A percentile compares a stretch with the other conserved stretches of the same genome.
Conservation (phyloP, 2,888 invertebrate genomes). For the Drosophila aldrichi region DNA sequence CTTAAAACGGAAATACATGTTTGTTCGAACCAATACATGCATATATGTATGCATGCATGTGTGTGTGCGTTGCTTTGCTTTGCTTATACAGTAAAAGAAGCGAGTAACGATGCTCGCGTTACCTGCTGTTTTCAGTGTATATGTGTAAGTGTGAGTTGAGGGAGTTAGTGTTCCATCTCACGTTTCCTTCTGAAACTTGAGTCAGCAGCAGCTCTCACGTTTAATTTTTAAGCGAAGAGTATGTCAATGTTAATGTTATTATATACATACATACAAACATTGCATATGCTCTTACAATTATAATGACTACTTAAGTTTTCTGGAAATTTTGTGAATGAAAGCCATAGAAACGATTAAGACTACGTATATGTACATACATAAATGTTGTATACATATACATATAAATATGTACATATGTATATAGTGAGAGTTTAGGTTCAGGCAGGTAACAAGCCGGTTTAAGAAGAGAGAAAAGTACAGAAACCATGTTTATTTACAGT, state of each 20-base stretch:
- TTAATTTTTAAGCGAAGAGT: constrained; percentile 9
- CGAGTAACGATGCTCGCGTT: constrained; percentile 37
- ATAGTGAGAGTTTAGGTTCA: not conserved
- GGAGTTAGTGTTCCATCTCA: constrained; percentile 21
- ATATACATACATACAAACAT: constrained; percentile 1
- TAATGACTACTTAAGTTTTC: constrained; percentile 9
- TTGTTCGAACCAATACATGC: constrained; percentile 10
- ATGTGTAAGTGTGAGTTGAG: constrained; percentile 17
- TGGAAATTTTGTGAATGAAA: constrained; percentile 22
- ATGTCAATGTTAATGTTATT: constrained; percentile 29
- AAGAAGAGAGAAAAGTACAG: constrained; percentile 1
- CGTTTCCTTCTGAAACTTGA: constrained; percentile 28
- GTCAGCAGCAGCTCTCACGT: constrained; percentile 26
- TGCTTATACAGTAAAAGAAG: constrained; percentile 31
- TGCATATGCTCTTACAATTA: not conserved
- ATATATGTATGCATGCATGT: not conserved
- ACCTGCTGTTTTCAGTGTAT: constrained; percentile 34
- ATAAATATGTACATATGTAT: not conserved
- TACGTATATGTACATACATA: not conserved
- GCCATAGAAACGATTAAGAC: constrained; percentile 5
- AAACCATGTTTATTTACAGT: not conserved
- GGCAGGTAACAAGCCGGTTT: constrained; percentile 13
- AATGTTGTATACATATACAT: not conserved
- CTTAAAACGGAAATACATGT: constrained; percentile 48
- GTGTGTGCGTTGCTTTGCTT: constrained; percentile 3